These are phyloP conservation scores for Acropternis orthonyx DNA, from an alignment of 2,797 vertebrate genomes.

Conservation along the genomic window DNA sequence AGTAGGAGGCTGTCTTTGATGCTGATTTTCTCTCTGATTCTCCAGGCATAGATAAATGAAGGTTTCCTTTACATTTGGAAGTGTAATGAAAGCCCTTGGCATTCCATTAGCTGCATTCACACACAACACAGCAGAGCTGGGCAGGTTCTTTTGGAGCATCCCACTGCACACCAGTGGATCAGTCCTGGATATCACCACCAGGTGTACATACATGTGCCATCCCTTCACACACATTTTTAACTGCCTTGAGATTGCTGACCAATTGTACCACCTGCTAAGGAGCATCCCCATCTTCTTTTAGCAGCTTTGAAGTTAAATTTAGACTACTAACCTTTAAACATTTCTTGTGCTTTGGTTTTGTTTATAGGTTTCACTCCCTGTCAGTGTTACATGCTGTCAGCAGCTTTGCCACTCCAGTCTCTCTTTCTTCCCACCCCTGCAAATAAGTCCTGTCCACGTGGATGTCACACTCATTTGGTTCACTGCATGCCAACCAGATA, in stretches of 20 bases:
- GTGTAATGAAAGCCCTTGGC: neutral
- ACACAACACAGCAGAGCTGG: neutral
- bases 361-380: neutral
- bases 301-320: neutral
- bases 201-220: accelerated
- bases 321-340: neutral
- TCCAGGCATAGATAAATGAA: neutral
- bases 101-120: neutral
- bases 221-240: neutral
- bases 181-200: neutral
- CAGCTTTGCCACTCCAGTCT: neutral
- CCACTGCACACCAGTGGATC: neutral
- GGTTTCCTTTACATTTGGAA: neutral
- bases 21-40: constrained; percentile 22
- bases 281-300: neutral
- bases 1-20: constrained; percentile 20
- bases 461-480: neutral
- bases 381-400: neutral
- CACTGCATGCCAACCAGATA: neutral
- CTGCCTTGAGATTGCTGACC: neutral
- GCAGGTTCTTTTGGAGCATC: neutral
- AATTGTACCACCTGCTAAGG: neutral
- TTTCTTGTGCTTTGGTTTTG: neutral
- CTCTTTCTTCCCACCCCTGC: neutral
- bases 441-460: accelerated